These are phyloP conservation scores for Spermophilus dauricus DNA, from an alignment of 2,113 vertebrate genomes.

Conservation along the genomic window DNA sequence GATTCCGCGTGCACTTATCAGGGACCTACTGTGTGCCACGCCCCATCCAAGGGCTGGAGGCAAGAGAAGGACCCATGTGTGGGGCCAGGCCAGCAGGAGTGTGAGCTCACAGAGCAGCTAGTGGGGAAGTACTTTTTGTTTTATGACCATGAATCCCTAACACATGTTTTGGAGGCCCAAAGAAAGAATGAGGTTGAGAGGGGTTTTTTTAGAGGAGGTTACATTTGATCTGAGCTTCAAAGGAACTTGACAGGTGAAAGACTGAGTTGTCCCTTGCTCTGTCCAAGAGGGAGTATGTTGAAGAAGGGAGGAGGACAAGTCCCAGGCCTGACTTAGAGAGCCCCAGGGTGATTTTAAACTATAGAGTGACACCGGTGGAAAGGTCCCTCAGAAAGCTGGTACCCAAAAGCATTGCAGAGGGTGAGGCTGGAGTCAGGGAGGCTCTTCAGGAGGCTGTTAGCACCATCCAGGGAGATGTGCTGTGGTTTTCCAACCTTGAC, in stretches of 20 bases:
- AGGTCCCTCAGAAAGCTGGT: background rate
- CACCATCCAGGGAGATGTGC: background rate
- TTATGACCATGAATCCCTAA: background rate
- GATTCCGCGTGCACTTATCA: background rate
- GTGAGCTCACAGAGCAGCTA: background rate
- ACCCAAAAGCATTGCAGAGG: fast-evolving
- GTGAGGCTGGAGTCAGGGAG: background rate
- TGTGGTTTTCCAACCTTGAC: fast-evolving
- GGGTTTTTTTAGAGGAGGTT: background rate
- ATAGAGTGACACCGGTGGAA: background rate
- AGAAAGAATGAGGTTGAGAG: background rate
- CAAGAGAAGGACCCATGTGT: fast-evolving
- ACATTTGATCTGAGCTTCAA: background rate
- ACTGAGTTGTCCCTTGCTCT: background rate
- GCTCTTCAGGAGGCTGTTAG: background rate
- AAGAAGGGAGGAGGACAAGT: background rate
- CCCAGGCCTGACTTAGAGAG: background rate
- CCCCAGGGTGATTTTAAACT: background rate
- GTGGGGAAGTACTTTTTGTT: background rate
- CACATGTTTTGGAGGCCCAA: background rate
- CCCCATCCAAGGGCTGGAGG: background rate
- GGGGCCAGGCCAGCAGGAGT: background rate
- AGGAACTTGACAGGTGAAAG: background rate
- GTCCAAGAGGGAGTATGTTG: no score
- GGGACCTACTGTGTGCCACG: background rate